Base-by-base conservation (phyloP, 2,797 vertebrate genomes). In the Siniperca obscura region DNA sequence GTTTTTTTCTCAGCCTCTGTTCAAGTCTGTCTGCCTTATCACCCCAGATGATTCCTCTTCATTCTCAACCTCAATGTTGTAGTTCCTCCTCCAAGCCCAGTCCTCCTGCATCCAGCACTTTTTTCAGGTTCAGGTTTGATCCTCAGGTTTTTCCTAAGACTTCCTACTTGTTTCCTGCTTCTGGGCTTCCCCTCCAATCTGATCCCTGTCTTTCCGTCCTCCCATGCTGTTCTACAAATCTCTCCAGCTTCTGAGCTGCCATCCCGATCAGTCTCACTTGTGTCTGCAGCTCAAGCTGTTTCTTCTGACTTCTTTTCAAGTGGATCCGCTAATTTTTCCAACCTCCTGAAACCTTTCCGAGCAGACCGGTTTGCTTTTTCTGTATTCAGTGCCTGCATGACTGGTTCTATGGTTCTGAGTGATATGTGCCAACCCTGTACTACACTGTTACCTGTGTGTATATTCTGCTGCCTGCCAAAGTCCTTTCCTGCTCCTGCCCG, bases 211-310 rank as follows among this genome's bases (percentile, higher is more conserved):
- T 48, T 10, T 14, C 34, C 76, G 1, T 36, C 57, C 4, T 40
- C 25, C 7, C 3, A 56, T 46, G 30, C 34, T 62, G 46, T 44
- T 46, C 13, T 21, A 0, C 6, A 14, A 2, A 14, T 62, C 16
- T 70, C 25, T 25, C 3, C n/a, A n/a, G 25, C 21, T 34, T 27
- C 21, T 16, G 52, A 36, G 11, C 10, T 42, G 46, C 34, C 25
- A n/a, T 27, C 30, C 27, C 1, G 0, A 16, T 22, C 12, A 16
- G 16, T 16, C 36, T 6, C 25, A 53, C 44, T 34, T 52, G 22
- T 48, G 69, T 50, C 42, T 67, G 61, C 34, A 67, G 30, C 25
- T 61, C 36, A 42, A 14, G 19, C 44, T 74, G 19, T 67, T 73
- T 42, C 13, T 50, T 48, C 34, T 61, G 61, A 30, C 34, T 73